These are phyloP conservation scores for Calliphora vicina DNA, from an alignment of 1,140 invertebrate genomes.

Conservation along the genomic window DNA sequence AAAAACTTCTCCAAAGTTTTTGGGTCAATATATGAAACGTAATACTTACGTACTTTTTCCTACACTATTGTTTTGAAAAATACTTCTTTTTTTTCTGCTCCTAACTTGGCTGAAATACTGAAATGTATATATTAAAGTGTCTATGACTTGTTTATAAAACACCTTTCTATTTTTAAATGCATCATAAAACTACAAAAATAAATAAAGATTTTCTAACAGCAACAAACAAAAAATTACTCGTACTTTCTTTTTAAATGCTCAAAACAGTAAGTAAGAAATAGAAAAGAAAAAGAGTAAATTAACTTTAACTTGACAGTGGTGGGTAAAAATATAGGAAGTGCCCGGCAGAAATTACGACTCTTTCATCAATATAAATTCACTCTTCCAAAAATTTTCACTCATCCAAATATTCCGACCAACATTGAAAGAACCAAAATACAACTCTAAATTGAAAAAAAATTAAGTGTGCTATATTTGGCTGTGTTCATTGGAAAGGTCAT, in stretches of 20 bases:
- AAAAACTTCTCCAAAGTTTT: neutral
- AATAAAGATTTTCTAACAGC: neutral
- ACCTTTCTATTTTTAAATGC: constrained; percentile 6
- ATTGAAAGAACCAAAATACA: too few species aligned
- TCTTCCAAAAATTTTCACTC: too few species aligned
- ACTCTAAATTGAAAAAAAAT: too few species aligned
- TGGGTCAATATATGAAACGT: neutral
- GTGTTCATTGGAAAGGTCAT: too few species aligned
- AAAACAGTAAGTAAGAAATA: neutral
- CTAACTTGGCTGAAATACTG: neutral
- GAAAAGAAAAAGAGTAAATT: neutral
- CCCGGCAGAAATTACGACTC: too few species aligned
- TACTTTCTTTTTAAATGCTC: constrained; percentile 12
- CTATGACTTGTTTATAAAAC: neutral
- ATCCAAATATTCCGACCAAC: too few species aligned
- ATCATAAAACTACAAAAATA: neutral
- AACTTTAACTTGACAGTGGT: neutral
- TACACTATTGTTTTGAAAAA: neutral
- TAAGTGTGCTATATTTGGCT: too few species aligned
- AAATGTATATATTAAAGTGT: neutral
- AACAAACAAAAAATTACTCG: neutral
- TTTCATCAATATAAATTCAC: too few species aligned
- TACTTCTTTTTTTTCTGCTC: neutral
- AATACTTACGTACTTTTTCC: neutral
- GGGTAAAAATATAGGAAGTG: too few species aligned